Evolutionary conservation across 1,140 invertebrate genomes (phyloP).

Genomic region (Fopius arisanus): DNA sequence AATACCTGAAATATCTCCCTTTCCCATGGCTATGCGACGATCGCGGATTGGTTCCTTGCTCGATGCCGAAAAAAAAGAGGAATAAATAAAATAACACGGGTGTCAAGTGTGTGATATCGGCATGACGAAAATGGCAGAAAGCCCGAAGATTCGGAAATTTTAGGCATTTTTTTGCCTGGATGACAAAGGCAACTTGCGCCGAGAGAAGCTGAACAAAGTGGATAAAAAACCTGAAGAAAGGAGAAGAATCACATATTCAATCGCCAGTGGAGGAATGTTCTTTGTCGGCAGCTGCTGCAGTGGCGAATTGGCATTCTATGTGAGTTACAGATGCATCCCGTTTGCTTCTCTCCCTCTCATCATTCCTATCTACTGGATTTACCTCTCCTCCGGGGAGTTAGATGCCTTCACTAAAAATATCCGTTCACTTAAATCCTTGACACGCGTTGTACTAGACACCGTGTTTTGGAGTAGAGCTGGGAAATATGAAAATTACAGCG

Average conservation of each 20-base stretch:
- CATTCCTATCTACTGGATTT: not conserved
- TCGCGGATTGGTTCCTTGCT: not conserved
- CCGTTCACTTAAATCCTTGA: not conserved
- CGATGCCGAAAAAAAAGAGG: not conserved
- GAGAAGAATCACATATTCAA: constrained; percentile 43
- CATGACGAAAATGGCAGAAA: not conserved
- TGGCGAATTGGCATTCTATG: constrained; percentile 51
- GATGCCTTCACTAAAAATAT: not conserved
- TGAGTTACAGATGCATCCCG: constrained; percentile 44
- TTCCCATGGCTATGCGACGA: not conserved
- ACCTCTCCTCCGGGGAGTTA: not conserved
- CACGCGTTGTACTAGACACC: not conserved
- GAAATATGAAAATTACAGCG: not conserved
- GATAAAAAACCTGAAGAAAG: constrained; percentile 12
- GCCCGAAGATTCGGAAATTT: not conserved
- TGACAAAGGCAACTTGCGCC: constrained; percentile 9
- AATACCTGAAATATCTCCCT: constrained; percentile 20
- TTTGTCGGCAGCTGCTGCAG: constrained; percentile 41
- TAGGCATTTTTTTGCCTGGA: not conserved
- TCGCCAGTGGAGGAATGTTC: constrained; percentile 45
- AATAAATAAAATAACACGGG: not conserved
- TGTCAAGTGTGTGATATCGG: not conserved
- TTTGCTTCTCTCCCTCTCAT: constrained; percentile 35
- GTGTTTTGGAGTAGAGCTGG: not conserved
- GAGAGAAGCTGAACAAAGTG: constrained; percentile 19